Conservation (phyloP, 2,888 invertebrate species). For the Drosophila phalerata region DNA sequence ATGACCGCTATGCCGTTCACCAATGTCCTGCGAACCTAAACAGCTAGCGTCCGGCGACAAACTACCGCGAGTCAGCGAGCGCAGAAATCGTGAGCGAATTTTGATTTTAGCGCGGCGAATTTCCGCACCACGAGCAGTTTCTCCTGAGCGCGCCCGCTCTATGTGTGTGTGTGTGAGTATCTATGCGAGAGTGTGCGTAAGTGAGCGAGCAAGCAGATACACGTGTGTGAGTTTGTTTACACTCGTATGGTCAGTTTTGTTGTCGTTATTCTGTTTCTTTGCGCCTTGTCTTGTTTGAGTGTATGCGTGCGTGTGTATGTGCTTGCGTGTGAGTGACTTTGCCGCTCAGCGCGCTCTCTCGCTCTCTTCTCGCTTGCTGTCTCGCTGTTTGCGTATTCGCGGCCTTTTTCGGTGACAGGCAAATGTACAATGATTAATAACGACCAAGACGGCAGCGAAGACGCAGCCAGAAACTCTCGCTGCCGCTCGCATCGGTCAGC, state of each 20-base stretch:
- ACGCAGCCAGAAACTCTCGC: slow-evolving; percentile 58
- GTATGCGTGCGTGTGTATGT: slow-evolving; percentile 32
- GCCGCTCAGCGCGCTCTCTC: slow-evolving; percentile 47
- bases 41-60: slow-evolving; percentile 81
- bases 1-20: slow-evolving; percentile 74
- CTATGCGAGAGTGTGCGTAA: slow-evolving; percentile 37
- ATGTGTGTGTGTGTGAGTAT: slow-evolving; percentile 17
- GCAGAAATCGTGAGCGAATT: slow-evolving; percentile 80
- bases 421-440: slow-evolving; percentile 85
- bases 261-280: slow-evolving; percentile 68
- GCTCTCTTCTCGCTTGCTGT: slow-evolving; percentile 23
- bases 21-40: slow-evolving; percentile 81
- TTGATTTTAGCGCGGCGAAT: slow-evolving; percentile 83
- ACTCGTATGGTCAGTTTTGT: slow-evolving; percentile 76
- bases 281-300: slow-evolving; percentile 15
- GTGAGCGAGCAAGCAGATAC: slow-evolving; percentile 50
- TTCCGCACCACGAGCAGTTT: slow-evolving; percentile 69
- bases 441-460: slow-evolving; percentile 79
- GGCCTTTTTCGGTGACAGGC: slow-evolving; percentile 85
- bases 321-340: slow-evolving; percentile 27
- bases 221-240: slow-evolving; percentile 66
- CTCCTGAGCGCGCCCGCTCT: slow-evolving; percentile 59
- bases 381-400: slow-evolving; percentile 73
- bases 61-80: slow-evolving; percentile 79
- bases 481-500: slow-evolving; percentile 61